phyloP scores from a whole-genome alignment of 2,797 vertebrate genomes.

The Sebastiscus albofasciatus region DNA sequence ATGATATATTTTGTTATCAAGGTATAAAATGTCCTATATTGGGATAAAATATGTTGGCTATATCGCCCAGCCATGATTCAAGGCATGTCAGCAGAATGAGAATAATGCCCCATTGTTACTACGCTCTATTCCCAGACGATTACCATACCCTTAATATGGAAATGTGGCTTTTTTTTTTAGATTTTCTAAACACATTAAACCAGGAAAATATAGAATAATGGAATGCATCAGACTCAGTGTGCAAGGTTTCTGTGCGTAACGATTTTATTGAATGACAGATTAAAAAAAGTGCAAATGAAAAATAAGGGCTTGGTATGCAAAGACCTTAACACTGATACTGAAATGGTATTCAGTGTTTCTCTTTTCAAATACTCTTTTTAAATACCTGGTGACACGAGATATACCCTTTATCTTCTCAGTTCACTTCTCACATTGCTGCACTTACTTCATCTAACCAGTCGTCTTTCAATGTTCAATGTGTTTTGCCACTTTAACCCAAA shows the following conservation, averaged over 20 bases:
- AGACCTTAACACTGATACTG: not conserved
- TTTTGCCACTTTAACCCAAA: not conserved
- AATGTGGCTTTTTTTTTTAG: not conserved
- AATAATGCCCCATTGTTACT: not conserved
- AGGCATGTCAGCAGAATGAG: not conserved
- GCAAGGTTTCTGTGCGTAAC: no score
- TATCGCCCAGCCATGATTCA: not conserved
- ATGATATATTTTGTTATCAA: no score
- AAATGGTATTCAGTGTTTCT: not conserved
- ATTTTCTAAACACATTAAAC: not conserved
- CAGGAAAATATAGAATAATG: not conserved
- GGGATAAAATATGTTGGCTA: no score
- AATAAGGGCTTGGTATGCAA: no score
- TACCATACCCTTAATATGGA: not conserved
- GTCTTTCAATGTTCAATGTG: not conserved
- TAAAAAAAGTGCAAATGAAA: no score
- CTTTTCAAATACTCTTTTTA: not conserved
- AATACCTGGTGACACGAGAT: not conserved
- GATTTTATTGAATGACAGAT: no score
- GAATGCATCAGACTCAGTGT: no score
- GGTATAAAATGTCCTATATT: no score
- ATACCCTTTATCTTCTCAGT: not conserved
- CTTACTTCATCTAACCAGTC: not conserved
- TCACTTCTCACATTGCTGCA: not conserved
- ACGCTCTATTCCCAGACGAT: not conserved